Base-by-base conservation (phyloP, 2,888 invertebrate genomes). In the Herminia tarsipennalis region DNA sequence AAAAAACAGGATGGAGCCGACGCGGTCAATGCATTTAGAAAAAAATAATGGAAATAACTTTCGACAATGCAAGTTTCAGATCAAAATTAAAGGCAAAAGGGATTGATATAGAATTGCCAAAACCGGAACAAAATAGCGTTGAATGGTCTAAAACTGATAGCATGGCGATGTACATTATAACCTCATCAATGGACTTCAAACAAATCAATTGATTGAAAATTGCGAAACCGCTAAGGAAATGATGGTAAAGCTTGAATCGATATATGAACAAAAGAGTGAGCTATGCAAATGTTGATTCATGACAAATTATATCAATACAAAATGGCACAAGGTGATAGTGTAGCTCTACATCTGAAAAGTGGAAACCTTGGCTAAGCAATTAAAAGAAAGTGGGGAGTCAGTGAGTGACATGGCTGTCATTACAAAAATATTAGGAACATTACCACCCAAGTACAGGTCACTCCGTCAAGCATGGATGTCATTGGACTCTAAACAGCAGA, bases 181-280 rank as follows among this genome's bases (percentile, higher is more conserved):
- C n/a, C n/a, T n/a, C n/a, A n/a, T n/a, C n/a, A n/a, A 48, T 54
- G 61, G 54, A 59, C n/a, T 43, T 58, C 0, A 61, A 49, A 0
- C 61, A 63, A 55, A 50, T 67, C 8, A 52, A 5, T 9, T 49
- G 1, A 48, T 58, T 24, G 54, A 47, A 35, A 53, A 44, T 14
- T 53, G 53, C n/a, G 48, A 48, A 14, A 45, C 38, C 16, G 53
- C 53, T 0, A 21, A 21, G 1, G n/a, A 47, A 16, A 70, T 55
- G 1, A 53, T 51, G 51, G 25, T 8, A 2, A 59, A 59, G 38
- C 30, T 50, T 14, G 52, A 59, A 48, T 33, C 58, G 0, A 50
- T 60, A 0, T 62, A 53, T 37, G 51, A 60, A 39, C 55, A 56
- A 9, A 63, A 60, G 36, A 42, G 33, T 2, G 56, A 59, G 35